phyloP scores from a whole-genome alignment of 2,113 vertebrate species.

The Mastomys natalensis region DNA sequence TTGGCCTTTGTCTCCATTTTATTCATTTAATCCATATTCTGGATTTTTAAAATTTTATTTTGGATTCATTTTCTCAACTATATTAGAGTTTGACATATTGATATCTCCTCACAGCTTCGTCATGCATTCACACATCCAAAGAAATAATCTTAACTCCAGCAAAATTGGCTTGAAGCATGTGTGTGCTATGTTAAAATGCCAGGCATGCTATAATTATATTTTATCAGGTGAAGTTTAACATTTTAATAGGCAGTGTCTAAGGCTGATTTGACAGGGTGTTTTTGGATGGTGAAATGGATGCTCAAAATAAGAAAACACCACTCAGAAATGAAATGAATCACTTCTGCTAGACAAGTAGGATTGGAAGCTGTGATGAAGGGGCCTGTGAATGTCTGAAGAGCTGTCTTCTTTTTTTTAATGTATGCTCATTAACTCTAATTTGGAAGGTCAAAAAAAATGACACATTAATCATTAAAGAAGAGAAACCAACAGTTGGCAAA shows the following conservation, averaged over 20 bases:
- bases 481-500: constrained; percentile 52
- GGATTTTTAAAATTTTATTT: constrained; percentile 72
- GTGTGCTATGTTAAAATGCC: constrained; percentile 81
- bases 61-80: constrained; percentile 71
- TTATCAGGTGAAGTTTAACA: constrained; percentile 80
- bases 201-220: constrained; percentile 82
- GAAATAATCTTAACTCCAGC: constrained; percentile 77
- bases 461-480: constrained; percentile 65
- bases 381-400: constrained; percentile 55
- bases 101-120: constrained; percentile 78
- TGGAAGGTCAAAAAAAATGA: constrained; percentile 41
- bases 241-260: constrained; percentile 82
- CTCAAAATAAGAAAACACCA: constrained; percentile 84
- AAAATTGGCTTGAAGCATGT: constrained; percentile 79
- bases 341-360: constrained; percentile 72
- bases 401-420: constrained; percentile 56
- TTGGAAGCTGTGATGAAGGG: constrained; percentile 54
- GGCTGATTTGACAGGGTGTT: constrained; percentile 81
- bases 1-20: constrained; percentile 51
- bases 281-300: constrained; percentile 80
- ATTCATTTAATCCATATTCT: constrained; percentile 52
- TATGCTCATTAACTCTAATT: constrained; percentile 72
- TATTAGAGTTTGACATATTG: constrained; percentile 65
- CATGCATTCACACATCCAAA: constrained; percentile 76
- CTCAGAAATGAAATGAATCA: constrained; percentile 73